Evolutionary conservation across 2,113 vertebrate species (phyloP).

Genomic region (Electrona antarctica): DNA sequence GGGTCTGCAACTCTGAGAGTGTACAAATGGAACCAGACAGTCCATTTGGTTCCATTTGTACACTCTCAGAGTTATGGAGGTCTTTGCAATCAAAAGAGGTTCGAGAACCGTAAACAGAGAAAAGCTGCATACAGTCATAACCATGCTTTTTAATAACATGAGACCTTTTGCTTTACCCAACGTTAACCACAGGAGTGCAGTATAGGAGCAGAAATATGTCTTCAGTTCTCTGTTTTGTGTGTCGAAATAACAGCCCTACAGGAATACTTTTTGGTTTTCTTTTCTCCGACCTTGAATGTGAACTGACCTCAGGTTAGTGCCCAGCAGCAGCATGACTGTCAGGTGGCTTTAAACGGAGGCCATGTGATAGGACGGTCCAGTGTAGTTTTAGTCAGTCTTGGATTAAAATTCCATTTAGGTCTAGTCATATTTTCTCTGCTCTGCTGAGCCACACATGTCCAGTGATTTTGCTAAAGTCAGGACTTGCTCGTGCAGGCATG

Average conservation of each 20-base stretch:
- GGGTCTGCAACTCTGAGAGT: too few species aligned
- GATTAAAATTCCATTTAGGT: too few species aligned
- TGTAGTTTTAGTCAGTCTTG: too few species aligned
- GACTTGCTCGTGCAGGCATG: constrained; percentile 27
- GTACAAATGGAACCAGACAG: too few species aligned
- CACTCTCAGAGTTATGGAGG: too few species aligned
- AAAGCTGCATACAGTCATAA: too few species aligned
- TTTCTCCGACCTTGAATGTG: constrained; percentile 1
- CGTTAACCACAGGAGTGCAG: constrained; percentile 64
- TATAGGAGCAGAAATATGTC: constrained; percentile 30
- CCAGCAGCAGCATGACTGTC: constrained; percentile 5
- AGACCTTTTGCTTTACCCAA: constrained; percentile 23
- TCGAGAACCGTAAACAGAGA: too few species aligned
- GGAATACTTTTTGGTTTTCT: neutral
- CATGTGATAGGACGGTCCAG: neutral
- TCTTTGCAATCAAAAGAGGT: too few species aligned
- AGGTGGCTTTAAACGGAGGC: neutral
- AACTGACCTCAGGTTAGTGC: neutral
- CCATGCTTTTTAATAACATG: too few species aligned
- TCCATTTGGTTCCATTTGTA: too few species aligned
- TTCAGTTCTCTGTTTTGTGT: neutral
- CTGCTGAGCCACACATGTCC: neutral
- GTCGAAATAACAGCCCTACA: neutral
- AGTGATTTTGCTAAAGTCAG: constrained; percentile 30
- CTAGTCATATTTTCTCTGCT: too few species aligned